Evolutionary conservation across 2,888 invertebrate genomes (phyloP).

Genomic region (Chironomus tentans): DNA sequence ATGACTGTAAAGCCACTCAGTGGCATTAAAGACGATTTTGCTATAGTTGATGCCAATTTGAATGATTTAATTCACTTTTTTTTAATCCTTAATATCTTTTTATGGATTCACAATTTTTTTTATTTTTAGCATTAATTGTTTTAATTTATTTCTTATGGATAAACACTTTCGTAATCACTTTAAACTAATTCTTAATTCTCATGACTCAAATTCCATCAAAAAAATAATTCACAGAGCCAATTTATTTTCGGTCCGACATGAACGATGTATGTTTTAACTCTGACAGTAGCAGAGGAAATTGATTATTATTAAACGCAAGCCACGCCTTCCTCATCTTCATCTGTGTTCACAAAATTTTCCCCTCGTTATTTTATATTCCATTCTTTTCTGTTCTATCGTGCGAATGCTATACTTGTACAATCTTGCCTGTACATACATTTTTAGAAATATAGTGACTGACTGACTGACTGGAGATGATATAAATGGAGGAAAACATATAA

Average conservation of each 20-base stretch:
- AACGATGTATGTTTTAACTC: slow-evolving; percentile 12
- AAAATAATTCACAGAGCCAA: background rate
- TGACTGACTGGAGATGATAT: background rate
- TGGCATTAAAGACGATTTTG: slow-evolving; percentile 21
- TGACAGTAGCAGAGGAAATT: background rate
- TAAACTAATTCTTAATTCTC: background rate
- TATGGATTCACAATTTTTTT: background rate
- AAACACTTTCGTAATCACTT: too few species aligned
- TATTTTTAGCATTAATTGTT: background rate
- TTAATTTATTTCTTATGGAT: background rate
- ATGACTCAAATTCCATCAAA: background rate
- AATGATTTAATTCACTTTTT: background rate
- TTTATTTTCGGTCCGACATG: slow-evolving; percentile 13
- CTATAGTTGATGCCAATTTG: slow-evolving; percentile 21
- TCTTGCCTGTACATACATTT: background rate
- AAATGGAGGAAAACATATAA: slow-evolving; percentile 5
- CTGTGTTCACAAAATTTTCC: background rate
- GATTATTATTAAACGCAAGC: background rate
- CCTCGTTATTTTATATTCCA: background rate
- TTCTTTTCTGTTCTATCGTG: background rate
- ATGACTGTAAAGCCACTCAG: slow-evolving; percentile 11
- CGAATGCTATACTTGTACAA: background rate
- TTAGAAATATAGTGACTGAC: background rate
- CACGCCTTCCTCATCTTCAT: slow-evolving; percentile 14
- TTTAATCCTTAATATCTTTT: background rate